Evolutionary conservation across 2,113 vertebrate species (phyloP), one percentile per base, ranked within the genome.

Genomic region (Limnothrissa miodon): DNA sequence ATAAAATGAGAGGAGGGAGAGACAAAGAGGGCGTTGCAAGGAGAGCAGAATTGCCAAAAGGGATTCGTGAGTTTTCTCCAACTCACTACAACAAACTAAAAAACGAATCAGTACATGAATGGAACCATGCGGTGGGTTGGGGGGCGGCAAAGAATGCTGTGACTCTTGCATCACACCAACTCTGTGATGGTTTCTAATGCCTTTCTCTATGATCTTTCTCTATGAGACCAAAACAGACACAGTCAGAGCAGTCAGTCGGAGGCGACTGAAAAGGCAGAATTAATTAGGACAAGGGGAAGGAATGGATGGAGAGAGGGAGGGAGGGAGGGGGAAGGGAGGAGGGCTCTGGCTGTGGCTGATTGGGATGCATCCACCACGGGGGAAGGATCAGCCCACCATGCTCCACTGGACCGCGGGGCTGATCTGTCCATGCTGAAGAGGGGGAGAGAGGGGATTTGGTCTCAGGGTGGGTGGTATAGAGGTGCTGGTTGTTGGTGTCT

Each of bases 101-200:
- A 84, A 90, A 88, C 84, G 51, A 84, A 88, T 86, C 85, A 83
- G 86, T 89, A 87, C 86, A 39, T 74, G 86, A 89, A 87, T 88
- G 85, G 85, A 88, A 89, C 85, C 78, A 82, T 29, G 66, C 11
- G 25, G 66, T 11, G 66, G 29, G 9, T 13, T 7, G 62, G 29
- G 29, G 5, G 25, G 23, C 10, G 62, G 62, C 36, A 25, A 9
- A n/a, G 46, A 48, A 48, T 56, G 84, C 86, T 83, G 83, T 82
- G 86, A 88, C 84, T 86, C 87, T 84, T 82, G 88, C 82, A 29
- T 74, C 66, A 74, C 66, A 82, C 86, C 85, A 85, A 83, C 74
- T 78, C 82, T 89, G 83, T 88, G 86, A 88, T 89, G 80, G 85
- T 83, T 53, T 87, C 86, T 90, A 87, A 89, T 90, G 86, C 82